phyloP scores from a whole-genome alignment of 1,140 invertebrate species.

The Metopolophium dirhodum region DNA sequence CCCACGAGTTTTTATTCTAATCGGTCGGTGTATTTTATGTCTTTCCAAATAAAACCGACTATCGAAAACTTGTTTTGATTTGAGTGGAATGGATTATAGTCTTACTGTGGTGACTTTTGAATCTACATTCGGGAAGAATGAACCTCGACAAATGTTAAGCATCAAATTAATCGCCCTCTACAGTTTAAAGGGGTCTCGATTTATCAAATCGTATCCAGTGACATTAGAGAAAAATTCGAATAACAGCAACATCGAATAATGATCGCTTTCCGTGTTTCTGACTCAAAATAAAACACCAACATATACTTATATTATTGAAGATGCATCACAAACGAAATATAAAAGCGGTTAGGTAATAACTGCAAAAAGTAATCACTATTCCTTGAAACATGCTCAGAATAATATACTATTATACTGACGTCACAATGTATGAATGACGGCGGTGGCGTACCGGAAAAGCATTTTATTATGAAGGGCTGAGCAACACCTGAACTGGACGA shows the following conservation, averaged over 20 bases:
- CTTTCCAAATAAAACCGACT: neutral
- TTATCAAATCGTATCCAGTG: neutral
- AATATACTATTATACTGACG: neutral
- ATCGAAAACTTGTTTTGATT: neutral
- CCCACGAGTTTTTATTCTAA: neutral
- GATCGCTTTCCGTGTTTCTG: no score
- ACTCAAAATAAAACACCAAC: neutral
- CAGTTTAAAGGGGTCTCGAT: neutral
- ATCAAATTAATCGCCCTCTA: neutral
- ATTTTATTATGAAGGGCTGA: slow-evolving; percentile 16
- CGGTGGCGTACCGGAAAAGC: neutral
- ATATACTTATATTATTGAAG: no score
- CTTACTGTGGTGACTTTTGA: neutral
- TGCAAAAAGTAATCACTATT: neutral
- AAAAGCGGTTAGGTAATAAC: neutral
- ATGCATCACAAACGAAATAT: neutral
- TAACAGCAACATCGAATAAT: neutral
- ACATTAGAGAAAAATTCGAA: neutral
- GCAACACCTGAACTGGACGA: neutral
- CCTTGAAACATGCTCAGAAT: neutral
- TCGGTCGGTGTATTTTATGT: neutral
- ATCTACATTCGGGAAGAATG: neutral
- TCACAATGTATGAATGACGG: neutral
- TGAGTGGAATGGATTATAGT: neutral
- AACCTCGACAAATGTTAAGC: neutral